Percentiles rank a stretch among this genome's conserved stretches.
Conservation (phyloP, 2,888 invertebrate species). For the Synanthedon andrenaeformis region DNA sequence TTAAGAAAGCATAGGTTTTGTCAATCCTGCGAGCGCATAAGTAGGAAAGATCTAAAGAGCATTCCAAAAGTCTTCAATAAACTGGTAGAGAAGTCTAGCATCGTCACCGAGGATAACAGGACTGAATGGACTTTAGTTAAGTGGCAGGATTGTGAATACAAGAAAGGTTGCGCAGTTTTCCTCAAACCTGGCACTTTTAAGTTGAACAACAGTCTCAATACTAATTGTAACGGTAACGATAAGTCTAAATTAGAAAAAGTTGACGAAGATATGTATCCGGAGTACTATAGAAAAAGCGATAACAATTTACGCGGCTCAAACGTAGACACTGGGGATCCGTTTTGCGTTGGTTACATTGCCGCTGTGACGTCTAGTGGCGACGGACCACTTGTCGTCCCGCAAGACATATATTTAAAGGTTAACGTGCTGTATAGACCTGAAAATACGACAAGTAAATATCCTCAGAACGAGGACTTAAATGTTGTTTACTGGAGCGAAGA, state of each 20-base stretch:
- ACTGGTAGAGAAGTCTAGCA: conserved; percentile 38
- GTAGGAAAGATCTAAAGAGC: conserved; percentile 45
- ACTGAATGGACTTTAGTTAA: conserved; percentile 62
- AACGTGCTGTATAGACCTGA: conserved; percentile 81
- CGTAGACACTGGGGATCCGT: conserved; percentile 79
- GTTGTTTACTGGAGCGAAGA: conserved; percentile 83
- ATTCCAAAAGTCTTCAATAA: conserved; percentile 60
- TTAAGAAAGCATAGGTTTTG: conserved; percentile 64
- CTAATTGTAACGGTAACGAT: conserved; percentile 13
- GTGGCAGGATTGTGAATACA: conserved; percentile 73
- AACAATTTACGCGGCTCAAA: conserved; percentile 79
- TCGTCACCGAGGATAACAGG: conserved; percentile 40
- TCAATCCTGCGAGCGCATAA: conserved; percentile 67
- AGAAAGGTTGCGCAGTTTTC: conserved; percentile 77
- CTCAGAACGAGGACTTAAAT: conserved; percentile 77
- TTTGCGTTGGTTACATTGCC: conserved; percentile 77
- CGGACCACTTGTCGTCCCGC: conserved; percentile 60
- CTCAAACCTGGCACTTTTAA: conserved; percentile 74
- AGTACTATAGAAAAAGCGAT: conserved; percentile 81
- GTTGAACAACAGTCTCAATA: conserved; percentile 51
- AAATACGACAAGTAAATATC: conserved; percentile 74
- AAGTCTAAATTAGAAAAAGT: conserved; percentile 59
- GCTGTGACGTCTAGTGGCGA: conserved; percentile 70
- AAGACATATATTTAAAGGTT: conserved; percentile 75
- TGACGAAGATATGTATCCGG: conserved; percentile 82